Conservation (phyloP, 1,140 invertebrate species). For the Asbolus verrucosus region DNA sequence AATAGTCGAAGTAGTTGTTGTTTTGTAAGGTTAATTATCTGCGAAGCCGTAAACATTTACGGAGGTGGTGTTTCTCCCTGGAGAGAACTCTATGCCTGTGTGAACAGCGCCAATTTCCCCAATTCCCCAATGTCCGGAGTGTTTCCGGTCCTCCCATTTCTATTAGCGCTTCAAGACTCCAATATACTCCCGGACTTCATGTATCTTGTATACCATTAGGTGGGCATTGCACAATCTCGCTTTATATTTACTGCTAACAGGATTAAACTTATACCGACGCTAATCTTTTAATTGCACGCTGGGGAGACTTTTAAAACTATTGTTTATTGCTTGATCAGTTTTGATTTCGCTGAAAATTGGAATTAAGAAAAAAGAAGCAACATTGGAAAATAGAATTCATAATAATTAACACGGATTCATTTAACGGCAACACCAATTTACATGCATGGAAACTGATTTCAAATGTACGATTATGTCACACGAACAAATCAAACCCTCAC, state of each 20-base stretch:
- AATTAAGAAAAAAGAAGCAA: no score
- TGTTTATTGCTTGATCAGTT: neutral
- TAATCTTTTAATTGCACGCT: neutral
- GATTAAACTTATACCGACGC: no score
- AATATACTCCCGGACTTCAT: constrained; percentile 11
- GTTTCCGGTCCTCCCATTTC: constrained; percentile 40
- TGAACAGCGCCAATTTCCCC: constrained; percentile 43
- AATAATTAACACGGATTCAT: neutral
- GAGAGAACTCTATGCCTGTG: constrained; percentile 43
- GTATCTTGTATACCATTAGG: constrained; percentile 26
- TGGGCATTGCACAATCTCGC: constrained; percentile 1
- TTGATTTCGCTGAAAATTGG: neutral
- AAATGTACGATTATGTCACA: constrained; percentile 14
- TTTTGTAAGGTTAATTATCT: constrained; percentile 39
- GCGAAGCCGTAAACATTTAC: constrained; percentile 44
- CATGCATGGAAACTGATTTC: constrained; percentile 22
- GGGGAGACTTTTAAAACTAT: neutral
- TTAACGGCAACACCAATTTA: constrained; percentile 1
- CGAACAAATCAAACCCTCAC: constrained; percentile 24
- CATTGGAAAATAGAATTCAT: no score
- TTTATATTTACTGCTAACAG: no score
- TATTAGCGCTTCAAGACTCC: constrained; percentile 30
- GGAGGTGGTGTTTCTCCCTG: constrained; percentile 29
- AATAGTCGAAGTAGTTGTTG: constrained; percentile 36
- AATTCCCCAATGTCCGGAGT: constrained; percentile 41